phyloP scores from a whole-genome alignment of 2,113 vertebrate species.

The Gymnogyps californianus region DNA sequence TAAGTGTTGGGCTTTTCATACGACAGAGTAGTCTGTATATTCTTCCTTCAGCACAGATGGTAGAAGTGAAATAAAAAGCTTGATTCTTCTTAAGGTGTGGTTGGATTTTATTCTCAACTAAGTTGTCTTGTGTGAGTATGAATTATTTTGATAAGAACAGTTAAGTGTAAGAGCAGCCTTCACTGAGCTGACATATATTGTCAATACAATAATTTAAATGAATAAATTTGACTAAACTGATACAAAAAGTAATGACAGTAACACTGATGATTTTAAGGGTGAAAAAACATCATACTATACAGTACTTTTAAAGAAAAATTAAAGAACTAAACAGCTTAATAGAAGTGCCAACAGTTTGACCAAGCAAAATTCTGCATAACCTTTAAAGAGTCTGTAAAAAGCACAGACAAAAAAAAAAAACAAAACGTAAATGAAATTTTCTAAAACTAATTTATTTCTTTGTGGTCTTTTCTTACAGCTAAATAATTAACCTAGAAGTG shows the following conservation, averaged over 20 bases:
- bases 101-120: background rate
- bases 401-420: background rate
- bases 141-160: background rate
- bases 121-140: background rate
- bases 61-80: background rate
- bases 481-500: background rate
- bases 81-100: background rate
- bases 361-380: background rate
- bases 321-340: background rate
- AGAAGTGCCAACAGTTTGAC: background rate
- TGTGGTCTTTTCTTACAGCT: background rate
- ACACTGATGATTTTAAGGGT: background rate
- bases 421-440: accelerated
- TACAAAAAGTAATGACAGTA: background rate
- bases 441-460: background rate
- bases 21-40: background rate
- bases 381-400: background rate
- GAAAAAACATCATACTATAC: background rate
- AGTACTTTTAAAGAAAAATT: background rate
- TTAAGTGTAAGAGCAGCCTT: background rate
- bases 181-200: background rate
- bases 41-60: background rate
- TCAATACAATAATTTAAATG: background rate
- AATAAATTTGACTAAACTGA: background rate
- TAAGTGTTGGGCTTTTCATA: background rate